Conservation (phyloP, 2,113 vertebrate genomes). For the Corvus hawaiiensis region DNA sequence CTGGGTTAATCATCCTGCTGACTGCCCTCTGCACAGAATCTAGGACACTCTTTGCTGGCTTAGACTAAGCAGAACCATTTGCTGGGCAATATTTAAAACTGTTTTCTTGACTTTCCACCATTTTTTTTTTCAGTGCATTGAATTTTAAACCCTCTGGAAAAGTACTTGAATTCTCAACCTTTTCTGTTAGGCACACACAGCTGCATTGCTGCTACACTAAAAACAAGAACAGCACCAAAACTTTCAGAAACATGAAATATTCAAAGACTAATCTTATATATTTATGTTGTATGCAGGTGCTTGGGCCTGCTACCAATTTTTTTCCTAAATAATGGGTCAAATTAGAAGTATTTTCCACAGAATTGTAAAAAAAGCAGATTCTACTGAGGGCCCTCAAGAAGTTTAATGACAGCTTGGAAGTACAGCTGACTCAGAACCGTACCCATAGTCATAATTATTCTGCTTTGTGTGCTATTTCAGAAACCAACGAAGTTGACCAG, state of each 20-base stretch:
- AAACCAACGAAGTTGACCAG: neutral
- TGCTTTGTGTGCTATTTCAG: neutral
- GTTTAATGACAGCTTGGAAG: neutral
- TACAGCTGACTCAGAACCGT: neutral
- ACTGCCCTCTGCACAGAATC: conserved; percentile 11
- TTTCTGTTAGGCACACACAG: neutral
- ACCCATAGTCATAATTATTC: neutral
- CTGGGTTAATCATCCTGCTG: conserved; percentile 23
- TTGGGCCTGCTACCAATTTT: neutral
- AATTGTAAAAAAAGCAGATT: neutral
- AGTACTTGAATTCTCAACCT: neutral
- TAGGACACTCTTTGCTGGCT: neutral
- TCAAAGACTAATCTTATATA: neutral
- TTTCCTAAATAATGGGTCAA: neutral
- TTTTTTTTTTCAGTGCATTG: neutral
- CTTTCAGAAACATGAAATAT: neutral
- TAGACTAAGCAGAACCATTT: neutral
- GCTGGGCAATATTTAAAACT: neutral
- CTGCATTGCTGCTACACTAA: neutral
- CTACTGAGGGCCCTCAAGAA: neutral
- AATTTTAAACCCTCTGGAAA: neutral
- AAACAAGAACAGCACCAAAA: neutral
- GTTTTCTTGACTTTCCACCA: neutral
- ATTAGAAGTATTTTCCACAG: neutral
- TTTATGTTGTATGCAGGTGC: neutral